Percentiles rank a stretch among this genome's conserved stretches.
phyloP scores from a whole-genome alignment of 2,797 vertebrate genomes.

The Leptoclinus maculatus region DNA sequence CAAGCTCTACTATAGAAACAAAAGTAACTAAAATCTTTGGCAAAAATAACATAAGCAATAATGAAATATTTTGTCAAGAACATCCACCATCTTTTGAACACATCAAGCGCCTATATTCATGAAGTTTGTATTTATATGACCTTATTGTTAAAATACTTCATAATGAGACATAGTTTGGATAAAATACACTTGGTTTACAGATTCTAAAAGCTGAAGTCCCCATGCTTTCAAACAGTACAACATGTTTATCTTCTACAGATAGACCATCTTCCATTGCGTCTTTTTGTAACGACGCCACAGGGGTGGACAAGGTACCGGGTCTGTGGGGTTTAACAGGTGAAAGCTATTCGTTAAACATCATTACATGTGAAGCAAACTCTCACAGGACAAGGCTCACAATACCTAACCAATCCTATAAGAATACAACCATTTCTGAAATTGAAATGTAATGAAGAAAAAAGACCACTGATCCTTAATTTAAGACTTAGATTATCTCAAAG shows the following conservation, averaged over 20 bases:
- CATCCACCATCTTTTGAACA: background rate
- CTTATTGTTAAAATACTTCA: background rate
- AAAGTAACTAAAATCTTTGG: background rate
- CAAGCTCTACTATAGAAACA: background rate
- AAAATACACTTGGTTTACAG: background rate
- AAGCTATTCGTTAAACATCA: slow-evolving; percentile 38
- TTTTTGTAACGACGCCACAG: background rate
- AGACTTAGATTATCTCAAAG: background rate
- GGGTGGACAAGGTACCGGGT: background rate
- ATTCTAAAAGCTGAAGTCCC: background rate
- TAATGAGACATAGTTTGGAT: background rate
- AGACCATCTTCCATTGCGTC: background rate
- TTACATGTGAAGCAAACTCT: slow-evolving; percentile 52
- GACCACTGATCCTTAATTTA: background rate
- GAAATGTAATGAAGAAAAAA: background rate
- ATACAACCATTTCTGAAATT: background rate
- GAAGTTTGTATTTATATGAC: background rate
- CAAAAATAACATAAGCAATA: background rate
- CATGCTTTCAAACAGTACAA: background rate
- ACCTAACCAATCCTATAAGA: background rate
- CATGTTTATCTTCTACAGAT: background rate
- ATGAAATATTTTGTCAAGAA: background rate
- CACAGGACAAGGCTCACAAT: slow-evolving; percentile 30
- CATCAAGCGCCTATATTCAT: background rate
- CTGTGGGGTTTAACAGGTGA: background rate